Base-by-base conservation (phyloP, 2,888 invertebrate genomes). In the Idaea straminata region DNA sequence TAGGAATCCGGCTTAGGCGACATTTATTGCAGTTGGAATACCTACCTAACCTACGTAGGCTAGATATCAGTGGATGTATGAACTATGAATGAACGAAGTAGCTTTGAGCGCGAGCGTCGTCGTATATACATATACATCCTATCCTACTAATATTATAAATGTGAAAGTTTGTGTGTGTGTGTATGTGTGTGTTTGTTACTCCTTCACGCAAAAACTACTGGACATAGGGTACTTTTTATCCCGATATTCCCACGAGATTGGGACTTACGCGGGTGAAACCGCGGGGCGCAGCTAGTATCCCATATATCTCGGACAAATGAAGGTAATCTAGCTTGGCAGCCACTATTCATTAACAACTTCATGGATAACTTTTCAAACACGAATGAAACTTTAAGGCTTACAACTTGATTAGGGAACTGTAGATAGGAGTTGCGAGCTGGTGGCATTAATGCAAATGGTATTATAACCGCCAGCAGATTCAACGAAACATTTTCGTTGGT, bases 361-460 rank as follows among this genome's bases (percentile, higher is more conserved):
- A 68, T 69, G 67, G 67, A 69, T 66, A 72, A 72, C 72, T 72
- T 72, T 71, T 67, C 65, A 64, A 72, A 72, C 69, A 67, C 66
- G 66, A 69, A 69, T 71, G 70, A 66, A 69, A 72, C 69, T 71
- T 72, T 68, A 65, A 72, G 70, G 68, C 67, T 66, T 63, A 70
- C 64, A 68, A 63, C 70, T 68, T 67, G 64, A 68, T 67, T 70
- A 59, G 36, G 65, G 65, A 65, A 65, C 65, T 62, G 65, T 64
- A 65, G 66, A 65, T 60, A 64, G 59, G 62, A 64, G 65, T 63
- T 66, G 62, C 58, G 60, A 68, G 61, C 64, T 65, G 47, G 47
- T 47, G 47, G 47, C 47, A 66, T 67, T 67, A 66, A 69, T 67
- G 69, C 69, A 67, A 69, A 69, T 67, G 64, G 61, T 62, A 61